phyloP scores from a whole-genome alignment of 1,140 invertebrate genomes.

The Lepidotrigona ventralis region DNA sequence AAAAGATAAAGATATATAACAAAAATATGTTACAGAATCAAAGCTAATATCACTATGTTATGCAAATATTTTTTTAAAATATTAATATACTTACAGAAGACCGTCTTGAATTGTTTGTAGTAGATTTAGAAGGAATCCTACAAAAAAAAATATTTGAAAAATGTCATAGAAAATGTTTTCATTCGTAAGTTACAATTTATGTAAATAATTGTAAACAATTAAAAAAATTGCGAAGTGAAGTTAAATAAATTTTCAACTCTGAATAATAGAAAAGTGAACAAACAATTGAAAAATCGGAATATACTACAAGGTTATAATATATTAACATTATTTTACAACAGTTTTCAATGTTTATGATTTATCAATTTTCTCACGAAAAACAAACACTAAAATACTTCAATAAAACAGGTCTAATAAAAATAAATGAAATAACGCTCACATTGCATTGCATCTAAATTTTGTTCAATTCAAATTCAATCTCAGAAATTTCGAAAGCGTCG shows the following conservation, averaged over 20 bases:
- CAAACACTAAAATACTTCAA: background rate
- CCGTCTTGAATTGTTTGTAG: slow-evolving; percentile 46
- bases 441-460: slow-evolving; percentile 33
- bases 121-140: slow-evolving; percentile 47
- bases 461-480: slow-evolving; percentile 18
- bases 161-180: background rate
- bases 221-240: no score
- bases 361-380: background rate
- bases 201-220: background rate
- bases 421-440: slow-evolving; percentile 45
- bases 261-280: background rate
- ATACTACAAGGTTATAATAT: background rate
- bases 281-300: slow-evolving; percentile 8
- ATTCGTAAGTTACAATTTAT: background rate
- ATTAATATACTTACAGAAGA: slow-evolving; percentile 59
- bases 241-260: background rate
- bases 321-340: background rate
- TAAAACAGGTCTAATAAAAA: background rate
- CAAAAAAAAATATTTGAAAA: slow-evolving; percentile 24
- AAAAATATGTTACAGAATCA: background rate
- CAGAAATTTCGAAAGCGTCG: background rate
- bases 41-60: background rate
- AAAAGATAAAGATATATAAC: background rate
- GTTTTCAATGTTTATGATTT: background rate
- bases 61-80: background rate